Conservation (phyloP, 35 echinoderm and acorn worm genomes). For the Anneissia japonica region DNA sequence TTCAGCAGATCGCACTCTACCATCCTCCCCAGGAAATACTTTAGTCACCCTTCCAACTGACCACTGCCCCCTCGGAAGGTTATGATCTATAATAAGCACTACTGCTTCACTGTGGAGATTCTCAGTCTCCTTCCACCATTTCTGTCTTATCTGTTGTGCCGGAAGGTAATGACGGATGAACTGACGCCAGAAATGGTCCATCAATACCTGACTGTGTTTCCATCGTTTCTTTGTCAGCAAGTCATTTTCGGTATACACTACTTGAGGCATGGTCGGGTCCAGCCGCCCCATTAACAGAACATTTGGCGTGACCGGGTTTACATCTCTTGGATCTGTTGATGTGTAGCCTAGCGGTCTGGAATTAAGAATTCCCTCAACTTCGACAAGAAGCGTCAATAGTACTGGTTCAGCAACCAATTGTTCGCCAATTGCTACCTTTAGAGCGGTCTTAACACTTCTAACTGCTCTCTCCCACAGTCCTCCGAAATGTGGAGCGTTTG, state of each 20-base stretch:
- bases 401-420: too few species aligned
- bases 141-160: constrained; percentile 27
- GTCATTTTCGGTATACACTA: too few species aligned
- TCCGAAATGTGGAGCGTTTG: constrained; percentile 10
- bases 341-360: too few species aligned
- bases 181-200: constrained; percentile 35
- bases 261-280: too few species aligned
- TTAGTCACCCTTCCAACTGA: constrained; percentile 18
- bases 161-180: constrained; percentile 20
- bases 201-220: constrained; percentile 31
- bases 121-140: constrained; percentile 13
- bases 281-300: too few species aligned
- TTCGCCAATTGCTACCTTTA: too few species aligned
- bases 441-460: too few species aligned
- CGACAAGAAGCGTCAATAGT: too few species aligned
- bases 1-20: too few species aligned
- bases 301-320: too few species aligned
- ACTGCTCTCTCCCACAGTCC: not conserved
- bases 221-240: constrained; percentile 18
- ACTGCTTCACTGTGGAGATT: constrained; percentile 21
- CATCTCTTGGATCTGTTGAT: too few species aligned
- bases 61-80: constrained; percentile 18
- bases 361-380: too few species aligned
- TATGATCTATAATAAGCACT: constrained; percentile 24
- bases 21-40: constrained; percentile 3